Conservation (phyloP, 2,797 vertebrate genomes). For the Muscicapa comitata region DNA sequence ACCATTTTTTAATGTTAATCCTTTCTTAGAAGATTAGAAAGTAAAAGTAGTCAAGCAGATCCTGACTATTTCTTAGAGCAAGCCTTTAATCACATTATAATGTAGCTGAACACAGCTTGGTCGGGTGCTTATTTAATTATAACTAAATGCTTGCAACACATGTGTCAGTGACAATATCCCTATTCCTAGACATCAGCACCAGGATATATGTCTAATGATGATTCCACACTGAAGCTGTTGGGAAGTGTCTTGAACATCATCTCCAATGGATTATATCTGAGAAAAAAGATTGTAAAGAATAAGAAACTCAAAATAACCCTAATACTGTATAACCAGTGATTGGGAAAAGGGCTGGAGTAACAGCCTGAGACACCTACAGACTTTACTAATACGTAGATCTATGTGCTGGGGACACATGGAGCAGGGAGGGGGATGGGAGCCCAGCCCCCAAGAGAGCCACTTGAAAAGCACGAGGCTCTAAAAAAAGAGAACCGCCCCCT, state of each 20-base stretch:
- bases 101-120: constrained; percentile 5
- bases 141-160: constrained; percentile 42
- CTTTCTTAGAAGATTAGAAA: constrained; percentile 60
- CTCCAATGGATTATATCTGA: neutral
- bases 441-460: too few species aligned
- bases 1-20: constrained; percentile 45
- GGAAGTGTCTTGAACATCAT: neutral
- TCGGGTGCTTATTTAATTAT: constrained; percentile 41
- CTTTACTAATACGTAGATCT: neutral
- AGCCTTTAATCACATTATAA: constrained; percentile 64
- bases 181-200: neutral
- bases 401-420: too few species aligned
- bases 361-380: neutral
- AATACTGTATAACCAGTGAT: neutral
- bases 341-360: neutral
- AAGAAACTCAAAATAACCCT: neutral
- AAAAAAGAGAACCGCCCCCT: too few species aligned
- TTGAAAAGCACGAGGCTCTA: too few species aligned
- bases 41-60: constrained; percentile 46
- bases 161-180: neutral
- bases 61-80: constrained; percentile 34
- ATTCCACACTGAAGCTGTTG: neutral
- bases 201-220: neutral
- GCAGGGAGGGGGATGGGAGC: too few species aligned
- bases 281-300: neutral